These are phyloP conservation scores for Biston stratarius DNA, from an alignment of 2,888 invertebrate species.

Conservation along the genomic window DNA sequence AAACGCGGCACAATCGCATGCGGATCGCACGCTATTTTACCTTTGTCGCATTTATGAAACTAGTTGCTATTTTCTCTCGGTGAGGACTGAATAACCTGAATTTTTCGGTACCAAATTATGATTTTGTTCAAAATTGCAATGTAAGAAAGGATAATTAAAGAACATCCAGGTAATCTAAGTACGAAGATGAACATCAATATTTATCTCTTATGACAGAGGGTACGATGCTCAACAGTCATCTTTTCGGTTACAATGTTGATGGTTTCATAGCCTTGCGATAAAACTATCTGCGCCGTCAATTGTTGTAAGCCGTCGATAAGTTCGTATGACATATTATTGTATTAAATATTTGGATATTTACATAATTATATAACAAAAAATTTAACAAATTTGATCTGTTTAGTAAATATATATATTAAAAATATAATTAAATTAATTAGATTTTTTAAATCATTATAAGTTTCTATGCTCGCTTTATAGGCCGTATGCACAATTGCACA, in stretches of 20 bases:
- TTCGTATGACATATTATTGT: conserved; percentile 48
- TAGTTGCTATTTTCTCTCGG: conserved; percentile 11
- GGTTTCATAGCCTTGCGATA: conserved; percentile 75
- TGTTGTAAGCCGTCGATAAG: conserved; percentile 75
- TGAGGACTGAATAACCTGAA: conserved; percentile 7
- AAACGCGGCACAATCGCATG: conserved; percentile 49
- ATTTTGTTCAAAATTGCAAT: no score
- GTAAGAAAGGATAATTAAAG: no score
- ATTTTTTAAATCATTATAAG: no score
- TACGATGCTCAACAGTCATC: conserved; percentile 75
- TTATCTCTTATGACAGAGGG: conserved; percentile 65
- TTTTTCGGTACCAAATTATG: background rate
- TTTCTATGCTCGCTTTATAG: no score
- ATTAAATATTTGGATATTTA: no score
- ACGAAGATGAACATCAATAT: background rate
- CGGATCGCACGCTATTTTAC: conserved; percentile 38
- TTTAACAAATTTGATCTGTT: no score
- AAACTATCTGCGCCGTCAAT: conserved; percentile 74
- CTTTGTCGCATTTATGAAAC: conserved; percentile 29
- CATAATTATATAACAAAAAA: no score
- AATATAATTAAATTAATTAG: no score
- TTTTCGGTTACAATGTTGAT: conserved; percentile 76
- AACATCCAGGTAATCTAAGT: no score
- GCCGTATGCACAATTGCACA: no score
- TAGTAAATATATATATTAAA: no score